A percentile compares a stretch with the other conserved stretches of the same genome.
These are phyloP conservation scores for Phaethornis superciliosus DNA, from an alignment of 2,113 vertebrate species.

Conservation along the genomic window DNA sequence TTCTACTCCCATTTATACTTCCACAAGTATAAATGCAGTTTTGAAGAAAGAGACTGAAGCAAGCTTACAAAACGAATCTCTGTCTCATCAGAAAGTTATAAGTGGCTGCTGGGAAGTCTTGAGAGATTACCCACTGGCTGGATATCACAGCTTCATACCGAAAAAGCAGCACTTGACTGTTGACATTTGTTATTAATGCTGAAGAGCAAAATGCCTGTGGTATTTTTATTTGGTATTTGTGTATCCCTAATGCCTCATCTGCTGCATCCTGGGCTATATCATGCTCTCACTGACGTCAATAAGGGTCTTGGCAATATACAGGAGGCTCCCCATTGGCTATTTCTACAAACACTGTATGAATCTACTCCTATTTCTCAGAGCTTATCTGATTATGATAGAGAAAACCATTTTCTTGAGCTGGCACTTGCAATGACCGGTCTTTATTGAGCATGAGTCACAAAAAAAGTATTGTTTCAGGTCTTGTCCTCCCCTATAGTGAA, in stretches of 20 bases:
- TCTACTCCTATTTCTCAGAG: constrained; percentile 19
- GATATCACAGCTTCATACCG: not conserved
- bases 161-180: constrained; percentile 38
- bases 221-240: constrained; percentile 64
- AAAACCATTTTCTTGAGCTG: constrained; percentile 11
- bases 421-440: not conserved
- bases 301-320: constrained; percentile 8
- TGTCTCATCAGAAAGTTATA: constrained; percentile 22
- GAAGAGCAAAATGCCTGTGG: constrained; percentile 39
- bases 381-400: constrained; percentile 31
- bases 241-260: constrained; percentile 16
- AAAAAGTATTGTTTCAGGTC: not conserved
- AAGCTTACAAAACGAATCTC: not conserved
- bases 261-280: constrained; percentile 2
- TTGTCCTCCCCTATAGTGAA: not conserved
- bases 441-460: not conserved
- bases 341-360: constrained; percentile 4
- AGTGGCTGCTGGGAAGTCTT: constrained; percentile 26
- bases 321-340: constrained; percentile 23
- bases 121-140: constrained; percentile 22
- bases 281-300: not conserved
- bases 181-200: constrained; percentile 54
- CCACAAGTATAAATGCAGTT: not conserved
- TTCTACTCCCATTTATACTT: not conserved
- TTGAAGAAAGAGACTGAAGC: not conserved